phyloP scores from a whole-genome alignment of 2,888 invertebrate genomes.

The Dysmachus trigonus region DNA sequence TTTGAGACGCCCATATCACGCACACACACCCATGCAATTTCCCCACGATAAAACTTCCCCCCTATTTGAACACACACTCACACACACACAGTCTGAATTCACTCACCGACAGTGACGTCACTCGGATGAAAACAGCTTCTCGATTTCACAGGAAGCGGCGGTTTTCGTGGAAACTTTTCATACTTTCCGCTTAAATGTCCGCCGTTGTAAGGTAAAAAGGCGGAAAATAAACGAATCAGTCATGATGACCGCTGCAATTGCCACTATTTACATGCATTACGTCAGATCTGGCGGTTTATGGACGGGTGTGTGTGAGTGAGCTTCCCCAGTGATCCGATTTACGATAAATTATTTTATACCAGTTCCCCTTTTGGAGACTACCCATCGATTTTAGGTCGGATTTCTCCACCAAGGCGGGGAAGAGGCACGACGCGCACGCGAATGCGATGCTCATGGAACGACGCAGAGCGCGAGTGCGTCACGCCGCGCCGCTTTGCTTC shows the following conservation, averaged over 20 bases:
- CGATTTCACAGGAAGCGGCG: background rate
- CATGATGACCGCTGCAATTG: background rate
- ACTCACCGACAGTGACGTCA: background rate
- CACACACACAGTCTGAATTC: background rate
- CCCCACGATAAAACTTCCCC: background rate
- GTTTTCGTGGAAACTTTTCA: background rate
- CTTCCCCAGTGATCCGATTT: background rate
- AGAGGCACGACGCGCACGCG: background rate
- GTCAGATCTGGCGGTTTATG: background rate
- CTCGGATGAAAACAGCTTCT: background rate
- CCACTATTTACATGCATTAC: background rate
- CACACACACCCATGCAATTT: background rate
- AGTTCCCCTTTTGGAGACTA: background rate
- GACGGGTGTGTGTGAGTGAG: background rate
- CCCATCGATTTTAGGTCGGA: background rate
- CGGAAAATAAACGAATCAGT: background rate
- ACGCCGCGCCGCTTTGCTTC: background rate
- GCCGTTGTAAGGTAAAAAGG: background rate
- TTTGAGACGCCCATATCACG: background rate
- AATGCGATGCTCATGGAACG: background rate
- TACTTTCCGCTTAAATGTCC: background rate
- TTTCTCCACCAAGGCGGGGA: background rate
- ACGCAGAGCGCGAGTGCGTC: background rate
- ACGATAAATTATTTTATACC: background rate
- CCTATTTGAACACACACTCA: no score